Evolutionary conservation across 2,797 vertebrate genomes (phyloP), one percentile per base, ranked within the genome.

Genomic region (Lerista edwardsae): DNA sequence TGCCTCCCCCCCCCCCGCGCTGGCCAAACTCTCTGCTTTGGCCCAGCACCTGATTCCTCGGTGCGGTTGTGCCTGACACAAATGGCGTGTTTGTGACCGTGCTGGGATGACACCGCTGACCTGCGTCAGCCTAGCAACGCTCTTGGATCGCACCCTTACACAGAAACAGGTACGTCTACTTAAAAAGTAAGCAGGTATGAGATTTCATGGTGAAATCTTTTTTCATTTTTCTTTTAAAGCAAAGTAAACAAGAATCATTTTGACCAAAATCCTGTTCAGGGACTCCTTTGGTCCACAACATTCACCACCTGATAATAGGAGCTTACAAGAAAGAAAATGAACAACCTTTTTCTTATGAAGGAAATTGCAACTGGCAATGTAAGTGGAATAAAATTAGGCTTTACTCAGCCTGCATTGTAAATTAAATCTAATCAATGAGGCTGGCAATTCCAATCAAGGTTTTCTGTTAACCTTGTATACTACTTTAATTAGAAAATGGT

Each of bases 341-440:
- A 39, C 81, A 86, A 90, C 23, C 59, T 79, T 89, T 90, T 65
- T 86, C n/a, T 67, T 29, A 87, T 68, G 19, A 89, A 39, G 36
- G 82, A 89, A 93, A 94, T 90, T 91, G 86, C n/a, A 91, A 91
- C 71, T 88, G 84, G 84, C 34, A 57, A 82, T 90, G 64, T 83
- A 90, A 89, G 68, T 82, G 80, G 82, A 90, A 82, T 75, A 87
- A 88, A 91, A 93, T 83, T 44, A 91, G 71, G 55, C 88, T 88
- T 78, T 92, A 79, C 62, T 85, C 3, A n/a, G 76, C 36, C 85
- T 74, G 62, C 76, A 83, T 77, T 0, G 0, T 83, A 93, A 92
- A 87, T 77, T 93, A 39, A 92, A 82, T 88, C 81, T 83, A 88
- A 92, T 92, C 72, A 1, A 90, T 90, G 79, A 83, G 89, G 68